Evolutionary conservation across 2,888 invertebrate genomes (phyloP).

Genomic region (Nomada lathburiana): DNA sequence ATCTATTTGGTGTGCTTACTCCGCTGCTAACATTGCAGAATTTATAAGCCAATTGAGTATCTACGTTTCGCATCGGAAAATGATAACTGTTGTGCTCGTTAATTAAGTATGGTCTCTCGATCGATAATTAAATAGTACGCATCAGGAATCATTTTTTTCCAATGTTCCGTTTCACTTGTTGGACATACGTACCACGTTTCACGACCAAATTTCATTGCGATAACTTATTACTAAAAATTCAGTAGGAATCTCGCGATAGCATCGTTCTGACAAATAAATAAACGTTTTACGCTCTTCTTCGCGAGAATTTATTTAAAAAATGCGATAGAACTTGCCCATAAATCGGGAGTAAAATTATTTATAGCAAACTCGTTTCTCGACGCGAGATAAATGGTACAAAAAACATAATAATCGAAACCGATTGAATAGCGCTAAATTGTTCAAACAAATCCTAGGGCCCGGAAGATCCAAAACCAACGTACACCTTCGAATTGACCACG

Average conservation of each 20-base stretch:
- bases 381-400: no score
- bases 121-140: no score
- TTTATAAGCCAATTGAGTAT: neutral
- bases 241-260: no score
- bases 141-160: no score
- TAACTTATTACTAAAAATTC: no score
- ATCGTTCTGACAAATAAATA: no score
- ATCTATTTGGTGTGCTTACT: neutral
- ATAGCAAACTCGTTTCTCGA: neutral
- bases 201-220: no score
- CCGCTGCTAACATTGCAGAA: neutral
- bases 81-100: neutral
- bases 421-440: neutral
- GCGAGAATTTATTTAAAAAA: no score
- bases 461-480: conserved; percentile 91
- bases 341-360: neutral
- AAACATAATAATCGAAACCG: no score
- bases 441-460: conserved; percentile 87
- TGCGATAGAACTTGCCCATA: neutral
- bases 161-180: no score
- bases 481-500: conserved; percentile 93
- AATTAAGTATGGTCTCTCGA: neutral
- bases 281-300: no score
- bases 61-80: neutral
- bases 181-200: no score